Evolutionary conservation across 2,888 invertebrate species (phyloP), one percentile per base, ranked within the genome.

Genomic region (Cyrtodaria siliqua): DNA sequence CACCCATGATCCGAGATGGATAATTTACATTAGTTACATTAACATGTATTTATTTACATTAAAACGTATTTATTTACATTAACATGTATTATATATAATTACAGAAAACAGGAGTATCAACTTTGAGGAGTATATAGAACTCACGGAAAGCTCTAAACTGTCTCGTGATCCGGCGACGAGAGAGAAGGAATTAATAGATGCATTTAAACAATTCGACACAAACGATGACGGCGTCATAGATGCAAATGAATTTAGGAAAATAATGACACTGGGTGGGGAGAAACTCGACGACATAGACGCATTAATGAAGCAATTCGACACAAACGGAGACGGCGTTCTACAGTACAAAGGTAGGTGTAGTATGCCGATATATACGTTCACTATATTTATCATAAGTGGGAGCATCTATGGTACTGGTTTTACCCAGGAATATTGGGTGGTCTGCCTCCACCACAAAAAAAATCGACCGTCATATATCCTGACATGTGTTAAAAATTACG

Each of bases 171-270:
- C 57, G 16, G 23, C 20, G 38, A 14, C 29, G 18, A 18, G 26
- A 6, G 42, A 40, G 23, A 14, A 18, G 14, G 57, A 57, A 26
- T 24, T 57, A 12, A 18, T 23, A 2, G 42, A 1, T 4, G 57
- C 57, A 20, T 57, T 57, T 57, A 57, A 57, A 2, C 24, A 40
- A 24, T 57, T 57, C 42, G 57, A 57, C 40, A 12, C 57, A 1
- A 42, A 57, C 38, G 57, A 42, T 40, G 42, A 57, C 14, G 57
- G 57, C 1, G 12, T 38, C 16, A 57, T 57, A 20, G 57, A 57
- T n/a, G 9, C 20, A 40, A 23, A 57, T 20, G 57, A 57, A 42
- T 57, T 57, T 26, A 57, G 26, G 24, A 42, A 24, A 23, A 57
- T 57, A 8, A 57, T 57, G 57, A 20, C 12, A 23, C 12, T 27